Base-by-base conservation (phyloP, 2,888 invertebrate genomes). In the Spatulosminthurus flaviceps region DNA sequence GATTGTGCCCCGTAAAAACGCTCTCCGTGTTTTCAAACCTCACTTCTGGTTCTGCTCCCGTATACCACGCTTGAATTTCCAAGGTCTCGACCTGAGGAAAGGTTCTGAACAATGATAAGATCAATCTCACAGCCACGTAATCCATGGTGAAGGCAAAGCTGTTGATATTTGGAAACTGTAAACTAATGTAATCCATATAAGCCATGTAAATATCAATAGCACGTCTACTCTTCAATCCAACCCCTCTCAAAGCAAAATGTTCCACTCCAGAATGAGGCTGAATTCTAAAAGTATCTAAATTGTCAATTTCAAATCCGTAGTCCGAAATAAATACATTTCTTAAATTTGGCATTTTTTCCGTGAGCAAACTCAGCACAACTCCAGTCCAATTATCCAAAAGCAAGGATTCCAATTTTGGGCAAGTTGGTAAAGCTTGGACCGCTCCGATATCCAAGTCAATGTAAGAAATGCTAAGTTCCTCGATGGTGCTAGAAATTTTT, bases 251-350 rank as follows among this genome's bases (percentile, higher is more conserved):
- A 2, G 29, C 69, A 21, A 69, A 69, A 19, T 69, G 69, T 34
- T 28, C 34, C 29, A 69, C 69, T 13, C 34, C 34, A 1, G 4
- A 13, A 69, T 29, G 29, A 5, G 69, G 69, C 28, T 13, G 29
- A 26, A 69, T 13, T 13, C 5, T 21, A 19, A 69, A 69, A 69
- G 19, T 16, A 26, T 64, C 64, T 1, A 24, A 16, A 26, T 64
- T 64, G 11, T 64, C 64, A 2, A 69, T 69, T n/a, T 69, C 69
- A 28, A 69, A 29, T 2, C 69, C 69, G n/a, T 24, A 69, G 22
- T 69, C 34, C 1, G 69, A 69, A 21, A 69, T 24, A n/a, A 69
- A 34, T 2, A 69, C 1, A 11, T 13, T 26, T 26, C n/a, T 69
- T 19, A 69, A 34, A 29, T 69, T 69, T 9, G 69, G 69, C 29